Percentiles rank a stretch among this genome's conserved stretches.
Conservation (phyloP, 2,888 invertebrate genomes). For the Dasysyrphus tricinctus region DNA sequence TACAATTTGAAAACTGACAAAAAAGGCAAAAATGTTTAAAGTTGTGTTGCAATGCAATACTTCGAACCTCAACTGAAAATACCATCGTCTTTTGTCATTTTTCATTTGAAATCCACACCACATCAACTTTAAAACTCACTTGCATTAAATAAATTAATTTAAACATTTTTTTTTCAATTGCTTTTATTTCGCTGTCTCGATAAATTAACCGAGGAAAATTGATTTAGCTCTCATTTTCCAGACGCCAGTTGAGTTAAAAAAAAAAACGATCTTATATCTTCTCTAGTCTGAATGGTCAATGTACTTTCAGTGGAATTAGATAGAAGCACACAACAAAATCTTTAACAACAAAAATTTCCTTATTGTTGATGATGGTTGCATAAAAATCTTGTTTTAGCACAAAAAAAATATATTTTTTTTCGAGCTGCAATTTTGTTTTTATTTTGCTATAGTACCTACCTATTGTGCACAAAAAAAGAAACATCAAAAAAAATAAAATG, state of each 20-base stretch:
- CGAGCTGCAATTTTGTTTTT: too few relatives aligned
- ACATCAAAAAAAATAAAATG: too few relatives aligned
- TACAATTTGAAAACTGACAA: not conserved
- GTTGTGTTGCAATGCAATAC: not conserved
- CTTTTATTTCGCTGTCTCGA: not conserved
- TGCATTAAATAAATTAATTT: slow-evolving; percentile 57
- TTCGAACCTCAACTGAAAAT: not conserved
- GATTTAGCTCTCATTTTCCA: slow-evolving; percentile 38
- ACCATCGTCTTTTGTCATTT: not conserved
- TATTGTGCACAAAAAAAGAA: slow-evolving; percentile 50
- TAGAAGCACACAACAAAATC: slow-evolving; percentile 12
- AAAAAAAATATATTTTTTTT: not conserved
- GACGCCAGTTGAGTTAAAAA: slow-evolving; percentile 1
- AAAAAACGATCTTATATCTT: not conserved
- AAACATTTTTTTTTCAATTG: not conserved
- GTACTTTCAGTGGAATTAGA: slow-evolving; percentile 57
- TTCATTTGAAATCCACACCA: not conserved
- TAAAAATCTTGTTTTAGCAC: slow-evolving; percentile 66
- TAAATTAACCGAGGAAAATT: slow-evolving; percentile 49
- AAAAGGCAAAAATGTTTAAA: not conserved
- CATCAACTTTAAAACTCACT: not conserved
- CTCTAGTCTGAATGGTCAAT: slow-evolving; percentile 50
- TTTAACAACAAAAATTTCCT: slow-evolving; percentile 52
- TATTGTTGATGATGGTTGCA: slow-evolving; percentile 68
- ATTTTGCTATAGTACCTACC: slow-evolving; percentile 63